Evolutionary conservation across 1,140 invertebrate species (phyloP), one percentile per base, ranked within the genome.

Genomic region (Psix sp.): DNA sequence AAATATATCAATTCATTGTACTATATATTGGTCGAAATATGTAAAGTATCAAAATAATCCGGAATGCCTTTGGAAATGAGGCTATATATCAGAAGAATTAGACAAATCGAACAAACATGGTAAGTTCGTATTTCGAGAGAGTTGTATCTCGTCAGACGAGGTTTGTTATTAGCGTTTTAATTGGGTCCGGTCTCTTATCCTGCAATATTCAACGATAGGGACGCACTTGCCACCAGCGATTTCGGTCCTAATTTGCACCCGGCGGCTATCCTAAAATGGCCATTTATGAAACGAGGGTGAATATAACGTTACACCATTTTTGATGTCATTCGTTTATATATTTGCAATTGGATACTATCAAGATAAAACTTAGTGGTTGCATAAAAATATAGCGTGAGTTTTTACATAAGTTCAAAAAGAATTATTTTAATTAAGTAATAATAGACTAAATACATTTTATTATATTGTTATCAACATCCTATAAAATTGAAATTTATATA

Each of bases 121-220:
- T 43, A 57, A 20, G 45, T 60, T 51, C 17, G 38, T 60, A 68
- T 43, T 65, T 68, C 35, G 38, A 57, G 68, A 59, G 62, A 74
- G 36, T 62, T 45, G 42, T 56, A 57, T 66, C 77, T 76, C 74
- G 73, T 80, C 60, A 73, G 67, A 31, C 76, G 78, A 80, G 63
- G 63, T 75, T 83, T 80, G 78, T 84, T 83, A 84, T 84, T 82
- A 80, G 76, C 76, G 70, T 77, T 84, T 84, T 83, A 85, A 84
- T 84, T 82, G 79, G 74, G 78, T 84, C 77, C 80, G 78, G 78
- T 84, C 81, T 80, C 82, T 84, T 84, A 85, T 83, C 78, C 82
- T 7, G 78, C 78, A 79, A 81, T 84, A 83, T 81, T 60, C 78
- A 74, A 40, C 71, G 63, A 63, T 74, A 79, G 78, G 73, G 76